Evolutionary conservation across 37 sponge, comb jelly and placozoan species (phyloP), one percentile per base, ranked within the genome.

Genomic region (Amphimedon queenslandica): DNA sequence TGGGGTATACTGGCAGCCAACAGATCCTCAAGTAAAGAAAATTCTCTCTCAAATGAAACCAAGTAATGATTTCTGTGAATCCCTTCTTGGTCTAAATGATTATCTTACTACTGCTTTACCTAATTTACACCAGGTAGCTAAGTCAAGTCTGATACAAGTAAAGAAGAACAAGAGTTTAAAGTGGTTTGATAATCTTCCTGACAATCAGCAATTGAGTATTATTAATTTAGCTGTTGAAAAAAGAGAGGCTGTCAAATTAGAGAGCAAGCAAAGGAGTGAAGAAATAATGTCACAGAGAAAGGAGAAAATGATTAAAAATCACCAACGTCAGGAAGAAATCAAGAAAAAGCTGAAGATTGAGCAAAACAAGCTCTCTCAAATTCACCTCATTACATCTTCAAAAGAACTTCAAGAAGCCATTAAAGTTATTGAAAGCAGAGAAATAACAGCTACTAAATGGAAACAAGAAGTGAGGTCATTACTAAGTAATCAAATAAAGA

Each of bases 1-100:
- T 10, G 81, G 81, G 16, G 47, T 42, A 3, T 72, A 72, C 43
- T 80, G 81, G 81, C 23, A 80, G 29, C 79, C 79, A 29, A 55
- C 27, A 53, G 42, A 38, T 36, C 43, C 63, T 1, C 71, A 33
- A 36, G 51, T 70, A 38, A 24, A 63, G 31, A 24, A 63, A 0
- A 51, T 65, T 18, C 67, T 80, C 1, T 37, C n/a, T 4, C 56
- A 69, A 24, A 63, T 79, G n/a, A 40, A 41, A 47, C 80, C 80
- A 5, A 69, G 29, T 1, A 79, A 79, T 70, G 80, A 79, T 32
- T 4, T 69, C 0, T 79, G 71, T 70, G 80, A 79, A 70, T 60
- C 61, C 5, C 8, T 60, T 6, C 43, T 24, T 11, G 77, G 77
- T 21, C 70, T 78, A 4, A 78, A 78, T 77, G 77, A 77, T 43